phyloP scores from a whole-genome alignment of 2,888 invertebrate species.

The Pseudolycoriella hygida region DNA sequence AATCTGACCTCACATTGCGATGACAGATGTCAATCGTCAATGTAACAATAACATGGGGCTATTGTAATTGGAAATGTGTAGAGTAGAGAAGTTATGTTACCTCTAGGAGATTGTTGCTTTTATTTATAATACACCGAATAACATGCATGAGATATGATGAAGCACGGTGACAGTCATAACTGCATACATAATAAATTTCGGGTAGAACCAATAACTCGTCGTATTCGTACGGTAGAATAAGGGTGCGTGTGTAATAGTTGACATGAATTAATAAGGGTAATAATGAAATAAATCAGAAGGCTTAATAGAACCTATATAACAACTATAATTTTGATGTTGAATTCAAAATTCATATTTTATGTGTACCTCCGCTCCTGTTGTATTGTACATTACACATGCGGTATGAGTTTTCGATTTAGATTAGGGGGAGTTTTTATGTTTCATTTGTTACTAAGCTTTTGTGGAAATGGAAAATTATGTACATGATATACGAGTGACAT shows the following conservation, averaged over 20 bases:
- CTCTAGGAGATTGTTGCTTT: no score
- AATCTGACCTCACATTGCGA: neutral
- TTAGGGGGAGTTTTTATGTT: neutral
- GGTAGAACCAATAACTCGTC: neutral
- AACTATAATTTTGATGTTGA: no score
- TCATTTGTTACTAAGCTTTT: neutral
- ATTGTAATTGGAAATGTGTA: no score
- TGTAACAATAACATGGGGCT: neutral
- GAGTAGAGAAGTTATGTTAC: no score
- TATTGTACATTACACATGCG: no score
- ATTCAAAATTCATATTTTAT: no score
- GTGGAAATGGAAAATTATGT: no score
- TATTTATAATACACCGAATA: no score
- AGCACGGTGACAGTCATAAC: neutral
- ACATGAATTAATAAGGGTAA: slow-evolving; percentile 7
- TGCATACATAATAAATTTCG: neutral
- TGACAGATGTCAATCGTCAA: slow-evolving; percentile 7
- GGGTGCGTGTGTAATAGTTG: slow-evolving; percentile 2
- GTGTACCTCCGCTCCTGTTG: no score
- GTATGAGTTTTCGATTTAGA: neutral
- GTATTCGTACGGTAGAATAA: neutral
- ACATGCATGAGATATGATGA: neutral
- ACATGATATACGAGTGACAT: no score
- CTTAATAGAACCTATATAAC: neutral
- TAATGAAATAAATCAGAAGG: slow-evolving; percentile 6